Percentiles rank a stretch among this genome's conserved stretches.
Conservation (phyloP, 1,140 invertebrate species). For the Trinorchestia longiramus region DNA sequence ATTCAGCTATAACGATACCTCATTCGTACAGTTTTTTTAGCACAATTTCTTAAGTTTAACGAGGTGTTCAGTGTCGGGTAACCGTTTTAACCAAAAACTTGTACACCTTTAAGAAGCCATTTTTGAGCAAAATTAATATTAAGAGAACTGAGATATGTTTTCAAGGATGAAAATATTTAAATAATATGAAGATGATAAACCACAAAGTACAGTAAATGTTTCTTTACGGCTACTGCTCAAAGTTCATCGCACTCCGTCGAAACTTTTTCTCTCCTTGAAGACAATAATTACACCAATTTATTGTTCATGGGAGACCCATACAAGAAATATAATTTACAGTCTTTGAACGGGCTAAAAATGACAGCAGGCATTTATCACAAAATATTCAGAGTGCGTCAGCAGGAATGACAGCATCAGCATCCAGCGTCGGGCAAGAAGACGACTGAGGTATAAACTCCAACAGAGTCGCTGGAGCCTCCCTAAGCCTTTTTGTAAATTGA, state of each 20-base stretch:
- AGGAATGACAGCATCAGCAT: neutral
- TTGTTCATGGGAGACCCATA: neutral
- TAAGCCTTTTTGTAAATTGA: conserved; percentile 30
- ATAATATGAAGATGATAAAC: too few species aligned
- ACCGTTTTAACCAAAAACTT: neutral
- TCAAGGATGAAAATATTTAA: too few species aligned
- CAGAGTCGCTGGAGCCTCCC: neutral
- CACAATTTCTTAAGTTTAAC: neutral
- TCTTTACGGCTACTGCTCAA: neutral
- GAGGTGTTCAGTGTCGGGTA: neutral
- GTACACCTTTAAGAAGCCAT: too few species aligned
- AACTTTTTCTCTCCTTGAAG: neutral
- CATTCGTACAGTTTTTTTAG: neutral
- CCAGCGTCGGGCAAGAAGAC: neutral
- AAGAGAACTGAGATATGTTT: too few species aligned
- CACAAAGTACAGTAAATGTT: too few species aligned
- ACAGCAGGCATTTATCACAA: neutral
- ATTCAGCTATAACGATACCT: neutral
- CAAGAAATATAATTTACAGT: neutral
- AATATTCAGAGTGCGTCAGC: neutral
- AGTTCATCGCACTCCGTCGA: neutral
- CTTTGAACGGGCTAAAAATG: neutral
- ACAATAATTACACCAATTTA: neutral
- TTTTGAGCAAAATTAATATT: too few species aligned
- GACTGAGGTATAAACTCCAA: neutral